A percentile compares a stretch with the other conserved stretches of the same genome.
These are phyloP conservation scores for Notoglanidium macrostoma DNA, from an alignment of 2,797 vertebrate species.

Conservation along the genomic window DNA sequence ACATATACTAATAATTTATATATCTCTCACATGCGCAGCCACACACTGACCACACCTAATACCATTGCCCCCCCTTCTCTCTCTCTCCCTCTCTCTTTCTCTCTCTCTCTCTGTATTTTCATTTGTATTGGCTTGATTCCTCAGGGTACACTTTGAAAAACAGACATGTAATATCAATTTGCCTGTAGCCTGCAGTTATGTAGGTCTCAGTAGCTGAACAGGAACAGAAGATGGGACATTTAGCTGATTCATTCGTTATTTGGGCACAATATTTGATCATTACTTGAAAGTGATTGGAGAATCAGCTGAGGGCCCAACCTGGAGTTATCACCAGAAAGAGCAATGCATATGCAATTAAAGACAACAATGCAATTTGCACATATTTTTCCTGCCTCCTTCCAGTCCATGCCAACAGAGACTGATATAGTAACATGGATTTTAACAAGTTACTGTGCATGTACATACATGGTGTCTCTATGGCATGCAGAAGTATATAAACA, in stretches of 20 bases:
- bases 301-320: slow-evolving; percentile 38
- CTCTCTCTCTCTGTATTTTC: slow-evolving; percentile 36
- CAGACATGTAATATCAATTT: slow-evolving; percentile 65
- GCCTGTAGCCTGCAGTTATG: slow-evolving; percentile 48
- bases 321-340: slow-evolving; percentile 17
- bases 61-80: neutral
- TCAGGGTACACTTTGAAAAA: slow-evolving; percentile 55
- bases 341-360: slow-evolving; percentile 25
- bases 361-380: slow-evolving; percentile 11
- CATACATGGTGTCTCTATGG: neutral
- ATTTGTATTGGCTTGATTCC: slow-evolving; percentile 62
- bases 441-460: neutral
- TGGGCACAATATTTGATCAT: slow-evolving; percentile 25
- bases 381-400: neutral
- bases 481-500: slow-evolving; percentile 45
- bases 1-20: neutral
- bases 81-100: neutral
- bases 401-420: neutral
- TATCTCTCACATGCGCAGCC: neutral
- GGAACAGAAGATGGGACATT: slow-evolving; percentile 29
- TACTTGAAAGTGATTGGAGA: slow-evolving; percentile 28
- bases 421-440: neutral
- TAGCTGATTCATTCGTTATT: slow-evolving; percentile 50
- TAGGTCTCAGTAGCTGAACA: slow-evolving; percentile 49
- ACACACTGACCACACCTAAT: slow-evolving; percentile 32